Evolutionary conservation across 2,113 vertebrate genomes (phyloP).

Genomic region (Galbula dea): DNA sequence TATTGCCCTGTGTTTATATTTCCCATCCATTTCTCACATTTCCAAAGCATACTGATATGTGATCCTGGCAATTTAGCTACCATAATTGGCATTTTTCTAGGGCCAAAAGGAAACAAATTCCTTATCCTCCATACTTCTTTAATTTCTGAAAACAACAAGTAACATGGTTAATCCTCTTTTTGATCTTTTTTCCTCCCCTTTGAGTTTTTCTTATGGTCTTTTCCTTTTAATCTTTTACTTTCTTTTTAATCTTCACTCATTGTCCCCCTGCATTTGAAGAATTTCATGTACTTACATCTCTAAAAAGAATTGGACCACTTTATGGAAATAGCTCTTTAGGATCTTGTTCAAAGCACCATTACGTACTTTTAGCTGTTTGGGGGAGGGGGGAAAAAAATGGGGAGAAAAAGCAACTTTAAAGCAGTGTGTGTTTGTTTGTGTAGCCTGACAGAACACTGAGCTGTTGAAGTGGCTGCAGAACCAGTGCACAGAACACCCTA

Average conservation of each 20-base stretch:
- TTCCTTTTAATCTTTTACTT: constrained; percentile 83
- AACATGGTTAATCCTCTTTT: constrained; percentile 83
- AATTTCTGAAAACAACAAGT: constrained; percentile 83
- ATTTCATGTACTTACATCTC: constrained; percentile 69
- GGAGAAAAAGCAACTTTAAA: constrained; percentile 59
- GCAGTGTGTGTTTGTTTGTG: constrained; percentile 49
- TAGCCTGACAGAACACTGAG: constrained; percentile 6
- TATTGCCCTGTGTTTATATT: constrained; percentile 79
- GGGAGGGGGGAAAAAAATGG: not conserved
- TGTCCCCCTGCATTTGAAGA: constrained; percentile 69
- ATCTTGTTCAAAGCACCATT: constrained; percentile 74
- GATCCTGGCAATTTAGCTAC: constrained; percentile 81
- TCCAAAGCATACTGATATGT: constrained; percentile 83
- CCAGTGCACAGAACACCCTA: not conserved
- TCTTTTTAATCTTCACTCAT: constrained; percentile 81
- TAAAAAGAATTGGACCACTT: constrained; percentile 68
- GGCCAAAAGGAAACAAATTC: constrained; percentile 83
- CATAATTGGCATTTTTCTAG: constrained; percentile 85
- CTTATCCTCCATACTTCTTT: constrained; percentile 82
- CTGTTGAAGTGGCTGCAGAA: not conserved
- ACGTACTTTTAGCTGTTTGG: constrained; percentile 56
- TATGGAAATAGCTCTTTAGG: constrained; percentile 69
- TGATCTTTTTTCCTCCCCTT: constrained; percentile 72
- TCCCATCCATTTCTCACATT: constrained; percentile 86
- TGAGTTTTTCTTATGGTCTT: constrained; percentile 77